These are phyloP conservation scores for Peromyscus eremicus DNA, from an alignment of 2,797 vertebrate species.

Conservation along the genomic window DNA sequence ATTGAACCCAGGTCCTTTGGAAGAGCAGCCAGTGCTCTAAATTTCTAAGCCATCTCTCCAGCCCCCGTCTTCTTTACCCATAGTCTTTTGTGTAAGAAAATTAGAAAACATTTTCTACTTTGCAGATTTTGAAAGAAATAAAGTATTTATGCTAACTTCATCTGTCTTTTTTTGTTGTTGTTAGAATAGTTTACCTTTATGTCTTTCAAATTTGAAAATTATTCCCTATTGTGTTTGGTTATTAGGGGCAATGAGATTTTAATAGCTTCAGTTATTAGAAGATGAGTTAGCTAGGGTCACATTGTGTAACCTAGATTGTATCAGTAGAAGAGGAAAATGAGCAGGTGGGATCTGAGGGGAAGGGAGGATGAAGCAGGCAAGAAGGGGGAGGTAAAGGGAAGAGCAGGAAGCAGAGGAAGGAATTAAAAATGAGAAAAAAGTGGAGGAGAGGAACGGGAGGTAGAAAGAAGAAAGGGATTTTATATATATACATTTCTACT, in stretches of 20 bases:
- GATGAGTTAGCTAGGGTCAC: neutral
- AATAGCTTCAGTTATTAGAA: neutral
- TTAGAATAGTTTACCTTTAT: neutral
- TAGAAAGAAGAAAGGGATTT: neutral
- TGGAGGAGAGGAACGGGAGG: neutral
- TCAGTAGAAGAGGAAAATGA: neutral
- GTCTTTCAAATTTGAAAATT: neutral
- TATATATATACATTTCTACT: neutral
- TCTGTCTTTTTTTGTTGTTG: neutral
- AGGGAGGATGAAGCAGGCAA: rapidly evolving
- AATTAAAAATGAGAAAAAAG: neutral
- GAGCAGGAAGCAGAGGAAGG: neutral
- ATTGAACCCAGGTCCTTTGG: neutral
- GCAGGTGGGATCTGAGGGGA: no score
- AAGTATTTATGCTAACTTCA: neutral
- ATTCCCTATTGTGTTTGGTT: neutral
- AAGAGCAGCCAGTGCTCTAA: neutral
- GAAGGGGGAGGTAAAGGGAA: no score
- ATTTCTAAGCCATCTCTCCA: neutral
- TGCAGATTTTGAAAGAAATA: neutral
- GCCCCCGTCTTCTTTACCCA: neutral
- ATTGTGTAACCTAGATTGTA: neutral
- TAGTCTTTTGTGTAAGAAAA: neutral
- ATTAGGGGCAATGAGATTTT: neutral
- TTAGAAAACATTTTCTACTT: neutral